phyloP scores from a whole-genome alignment of 1,140 invertebrate genomes.

The Hycleus cichorii region DNA sequence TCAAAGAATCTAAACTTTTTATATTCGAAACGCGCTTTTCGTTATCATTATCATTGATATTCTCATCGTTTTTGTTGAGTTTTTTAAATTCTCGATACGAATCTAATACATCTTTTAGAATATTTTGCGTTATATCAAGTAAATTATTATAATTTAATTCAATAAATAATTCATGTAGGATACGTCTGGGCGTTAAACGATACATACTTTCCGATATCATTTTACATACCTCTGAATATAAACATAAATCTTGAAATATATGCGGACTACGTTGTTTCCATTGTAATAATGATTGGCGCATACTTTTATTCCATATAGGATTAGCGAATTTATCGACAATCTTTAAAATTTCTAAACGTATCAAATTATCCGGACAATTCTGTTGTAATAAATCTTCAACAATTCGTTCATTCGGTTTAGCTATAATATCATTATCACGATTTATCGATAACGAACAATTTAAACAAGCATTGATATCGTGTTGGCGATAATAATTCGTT shows the following conservation, averaged over 20 bases:
- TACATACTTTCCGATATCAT: slow-evolving; percentile 73
- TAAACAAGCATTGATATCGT: not conserved
- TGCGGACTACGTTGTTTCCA: slow-evolving; percentile 82
- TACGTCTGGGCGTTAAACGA: slow-evolving; percentile 72
- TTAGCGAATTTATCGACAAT: slow-evolving; percentile 60
- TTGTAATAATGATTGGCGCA: slow-evolving; percentile 60
- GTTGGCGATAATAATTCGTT: not conserved
- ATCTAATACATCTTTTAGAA: slow-evolving; percentile 1
- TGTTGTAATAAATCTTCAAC: not conserved
- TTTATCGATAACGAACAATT: not conserved
- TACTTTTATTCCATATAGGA: slow-evolving; percentile 58
- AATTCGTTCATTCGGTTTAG: not conserved
- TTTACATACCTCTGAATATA: slow-evolving; percentile 87
- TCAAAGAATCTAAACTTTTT: slow-evolving; percentile 36
- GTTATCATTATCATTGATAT: slow-evolving; percentile 4
- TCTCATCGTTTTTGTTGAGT: not conserved
- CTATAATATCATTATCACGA: not conserved
- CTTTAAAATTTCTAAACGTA: slow-evolving; percentile 46
- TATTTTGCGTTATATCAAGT: slow-evolving; percentile 3
- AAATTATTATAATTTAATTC: slow-evolving; percentile 63
- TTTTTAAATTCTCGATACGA: not conserved
- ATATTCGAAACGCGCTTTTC: slow-evolving; percentile 11
- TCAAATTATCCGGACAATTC: slow-evolving; percentile 6
- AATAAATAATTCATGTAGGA: slow-evolving; percentile 90
- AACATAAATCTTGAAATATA: slow-evolving; percentile 79